Evolutionary conservation across 2,113 vertebrate species (phyloP), one percentile per base, ranked within the genome.

Genomic region (Hippolais icterina): DNA sequence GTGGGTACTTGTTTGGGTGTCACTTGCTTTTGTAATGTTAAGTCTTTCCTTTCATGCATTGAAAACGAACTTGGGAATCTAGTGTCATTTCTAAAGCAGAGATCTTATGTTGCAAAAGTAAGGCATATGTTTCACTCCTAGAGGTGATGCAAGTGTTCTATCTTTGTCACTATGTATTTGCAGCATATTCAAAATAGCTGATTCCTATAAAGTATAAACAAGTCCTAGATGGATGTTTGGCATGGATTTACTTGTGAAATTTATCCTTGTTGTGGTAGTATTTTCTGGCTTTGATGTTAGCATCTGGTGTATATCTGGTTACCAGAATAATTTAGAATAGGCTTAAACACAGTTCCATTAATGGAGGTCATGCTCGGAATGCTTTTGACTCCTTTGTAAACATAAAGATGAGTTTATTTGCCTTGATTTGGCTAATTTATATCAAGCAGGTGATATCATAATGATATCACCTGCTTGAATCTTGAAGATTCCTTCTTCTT

Each of bases 221-320:
- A 83, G 17, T 89, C 50, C 47, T 92, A 37, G 49, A 75, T 66
- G 60, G 66, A 12, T 75, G 17, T 39, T 66, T 93, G 88, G 56
- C 88, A 84, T 31, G 25, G 37, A 53, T 87, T 92, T 75, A 63
- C 47, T 78, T 75, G 52, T 83, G 75, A 93, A 90, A 93, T 89
- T 90, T 88, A 11, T 86, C 82, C 93, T 81, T 93, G 10, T 76
- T 70, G 65, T 83, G n/a, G 47, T 64, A 94, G 33, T 64, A 35
- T 90, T 93, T 92, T 94, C 44, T 87, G 72, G 41, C 79, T 87
- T 35, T 60, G 68, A 54, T 83, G 60, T 85, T 85, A 89, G 35
- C 87, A 96, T 54, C 82, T 96, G 78, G 28, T 79, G 5, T 46
- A 50, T 87, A 80, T 44, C 61, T 76, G 29, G 35, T 94, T 83